Conservation (phyloP, 2,888 invertebrate species). For the Arge pagana region DNA sequence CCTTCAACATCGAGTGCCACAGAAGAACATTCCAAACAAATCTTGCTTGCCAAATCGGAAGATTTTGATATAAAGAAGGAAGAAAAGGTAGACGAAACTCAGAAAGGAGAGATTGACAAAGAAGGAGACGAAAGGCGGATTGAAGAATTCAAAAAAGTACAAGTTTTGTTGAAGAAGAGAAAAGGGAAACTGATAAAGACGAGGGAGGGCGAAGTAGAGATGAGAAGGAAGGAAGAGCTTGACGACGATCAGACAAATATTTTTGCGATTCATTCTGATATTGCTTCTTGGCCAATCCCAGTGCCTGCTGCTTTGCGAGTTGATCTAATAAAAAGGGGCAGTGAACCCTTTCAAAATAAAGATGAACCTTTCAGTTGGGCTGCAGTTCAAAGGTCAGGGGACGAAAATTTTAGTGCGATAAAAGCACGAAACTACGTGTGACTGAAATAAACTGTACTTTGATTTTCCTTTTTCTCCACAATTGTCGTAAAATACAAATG, state of each 20-base stretch:
- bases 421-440: too few species aligned
- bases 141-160: too few species aligned
- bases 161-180: background rate
- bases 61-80: background rate
- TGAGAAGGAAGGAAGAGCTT: background rate
- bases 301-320: background rate
- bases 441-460: too few species aligned
- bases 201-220: background rate
- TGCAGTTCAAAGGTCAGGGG: too few species aligned
- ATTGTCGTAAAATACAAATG: too few species aligned
- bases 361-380: background rate
- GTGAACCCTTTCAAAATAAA: background rate
- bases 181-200: background rate
- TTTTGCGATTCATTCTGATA: background rate
- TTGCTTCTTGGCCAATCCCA: background rate
- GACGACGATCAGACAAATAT: background rate
- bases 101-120: background rate
- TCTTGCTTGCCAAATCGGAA: slow-evolving; percentile 4
- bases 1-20: slow-evolving; percentile 1
- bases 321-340: background rate
- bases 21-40: slow-evolving; percentile 1
- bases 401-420: too few species aligned
- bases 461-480: too few species aligned
- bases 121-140: background rate
- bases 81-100: background rate